phyloP scores from a whole-genome alignment of 2,797 vertebrate species.

The Staurois parvus region DNA sequence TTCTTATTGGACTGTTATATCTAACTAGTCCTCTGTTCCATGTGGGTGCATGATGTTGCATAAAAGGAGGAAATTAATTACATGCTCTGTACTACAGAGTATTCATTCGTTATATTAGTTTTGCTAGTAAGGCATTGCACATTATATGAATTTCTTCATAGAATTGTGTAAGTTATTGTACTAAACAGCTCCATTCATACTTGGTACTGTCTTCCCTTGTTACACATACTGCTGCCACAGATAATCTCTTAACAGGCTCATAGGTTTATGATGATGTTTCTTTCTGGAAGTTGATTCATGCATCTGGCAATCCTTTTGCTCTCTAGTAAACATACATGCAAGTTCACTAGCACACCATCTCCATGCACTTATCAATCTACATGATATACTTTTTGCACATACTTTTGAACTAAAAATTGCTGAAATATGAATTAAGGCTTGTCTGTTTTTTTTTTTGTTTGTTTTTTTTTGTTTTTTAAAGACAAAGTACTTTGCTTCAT shows the following conservation, averaged over 20 bases:
- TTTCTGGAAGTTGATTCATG: constrained; percentile 67
- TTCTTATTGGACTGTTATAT: too few relatives aligned
- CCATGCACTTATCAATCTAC: background rate
- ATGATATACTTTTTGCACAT: background rate
- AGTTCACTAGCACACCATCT: constrained; percentile 57
- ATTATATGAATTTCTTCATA: background rate
- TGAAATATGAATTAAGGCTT: background rate
- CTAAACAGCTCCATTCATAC: constrained; percentile 10
- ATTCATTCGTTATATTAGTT: too few relatives aligned
- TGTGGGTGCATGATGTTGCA: background rate
- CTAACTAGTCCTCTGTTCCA: background rate
- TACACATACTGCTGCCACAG: constrained; percentile 58
- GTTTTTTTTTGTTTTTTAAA: too few relatives aligned
- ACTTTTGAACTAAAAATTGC: background rate
- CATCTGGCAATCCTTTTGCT: constrained; percentile 67
- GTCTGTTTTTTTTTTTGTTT: background rate
- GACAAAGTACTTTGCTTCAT: too few relatives aligned
- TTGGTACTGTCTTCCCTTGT: constrained; percentile 58
- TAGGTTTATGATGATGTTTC: constrained; percentile 65
- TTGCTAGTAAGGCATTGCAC: background rate
- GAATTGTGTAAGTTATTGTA: background rate
- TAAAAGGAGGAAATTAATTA: background rate
- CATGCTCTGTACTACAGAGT: background rate
- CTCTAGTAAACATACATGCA: constrained; percentile 65
- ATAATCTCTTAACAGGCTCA: constrained; percentile 65